Base-by-base conservation (phyloP, 1,140 invertebrate genomes). In the Latrodectus geometricus region DNA sequence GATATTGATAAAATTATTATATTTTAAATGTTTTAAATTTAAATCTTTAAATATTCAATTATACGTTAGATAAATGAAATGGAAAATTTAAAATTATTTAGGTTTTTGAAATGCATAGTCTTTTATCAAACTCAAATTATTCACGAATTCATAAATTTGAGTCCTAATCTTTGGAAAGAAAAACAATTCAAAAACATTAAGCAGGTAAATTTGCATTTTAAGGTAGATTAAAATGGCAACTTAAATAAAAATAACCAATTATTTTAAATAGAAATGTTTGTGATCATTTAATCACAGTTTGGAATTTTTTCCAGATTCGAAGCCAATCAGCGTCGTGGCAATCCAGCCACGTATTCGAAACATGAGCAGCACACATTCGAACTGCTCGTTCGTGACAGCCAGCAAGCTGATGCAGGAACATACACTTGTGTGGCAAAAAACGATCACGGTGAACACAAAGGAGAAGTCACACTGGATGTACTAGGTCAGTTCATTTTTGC, bases 391-490 rank as follows among this genome's bases (percentile, higher is more conserved):
- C 56, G 85, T 14, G 85, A 87, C 52, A 87, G 76, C 20, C 85
- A 87, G 21, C 85, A 87, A 66, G 69, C 4, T 11, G 85, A 87
- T 21, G 85, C 50, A 0, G 85, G 85, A 49, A 74, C 56, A 5
- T 87, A 87, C 70, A 35, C 23, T 0, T 87, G 85, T 21, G 69
- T 87, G 9, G 85, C 85, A 9, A 87, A 68, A 35, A 87, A 87
- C 21, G 76, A 79, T 11, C 80, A 79, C 15, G 85, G 85, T 1
- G 85, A 87, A 49, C 76, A 87, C 21, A 74, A 20, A 35, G 85
- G 74, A 5, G 85, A 87, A 8, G 68, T 87, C 20, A 80, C 77
- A 11, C 56, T 87, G 14, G 77, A 87, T 54, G 85, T 87, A 4
- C 49, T 87, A 50, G 85, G 85, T 87, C 9, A 66, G 48, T 77